Percentiles rank a stretch among this genome's conserved stretches.
Evolutionary conservation across 2,113 vertebrate species (phyloP).

Genomic region (Taurulus bubalis): DNA sequence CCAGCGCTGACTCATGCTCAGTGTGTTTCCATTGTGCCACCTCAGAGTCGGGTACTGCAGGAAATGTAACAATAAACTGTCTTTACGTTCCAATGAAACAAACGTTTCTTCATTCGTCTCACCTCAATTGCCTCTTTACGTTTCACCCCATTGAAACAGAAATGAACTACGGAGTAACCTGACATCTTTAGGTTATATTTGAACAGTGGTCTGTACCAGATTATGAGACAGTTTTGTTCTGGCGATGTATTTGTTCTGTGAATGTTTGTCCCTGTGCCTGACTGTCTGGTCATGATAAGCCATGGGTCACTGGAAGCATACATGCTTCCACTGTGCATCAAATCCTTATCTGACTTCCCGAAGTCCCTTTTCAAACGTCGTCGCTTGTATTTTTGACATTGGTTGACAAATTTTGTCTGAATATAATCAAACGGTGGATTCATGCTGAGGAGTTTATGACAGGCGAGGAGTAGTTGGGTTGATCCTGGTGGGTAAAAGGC

Average conservation of each 20-base stretch:
- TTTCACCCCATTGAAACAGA: slow-evolving; percentile 17
- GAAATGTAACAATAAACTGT: slow-evolving; percentile 27
- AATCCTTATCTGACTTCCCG: slow-evolving; percentile 17
- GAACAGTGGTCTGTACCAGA: slow-evolving; percentile 17
- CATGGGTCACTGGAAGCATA: slow-evolving; percentile 33
- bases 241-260: slow-evolving; percentile 14
- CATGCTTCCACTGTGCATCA: slow-evolving; percentile 18
- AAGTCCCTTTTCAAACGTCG: slow-evolving; percentile 28
- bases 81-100: slow-evolving; percentile 32
- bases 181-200: slow-evolving; percentile 7
- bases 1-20: slow-evolving; percentile 19
- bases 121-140: slow-evolving; percentile 2
- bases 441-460: slow-evolving; percentile 57
- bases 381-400: slow-evolving; percentile 5
- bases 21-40: slow-evolving; percentile 51
- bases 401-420: slow-evolving; percentile 10
- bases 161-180: slow-evolving; percentile 12
- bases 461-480: slow-evolving; percentile 31
- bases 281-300: slow-evolving; percentile 5
- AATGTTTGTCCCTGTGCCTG: not conserved
- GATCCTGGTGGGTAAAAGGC: slow-evolving; percentile 26
- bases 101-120: not conserved
- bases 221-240: slow-evolving; percentile 33
- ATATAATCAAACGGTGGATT: slow-evolving; percentile 14
- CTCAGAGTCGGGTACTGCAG: slow-evolving; percentile 38